Base-by-base conservation (phyloP, 2,113 vertebrate genomes). In the Prunella fulvescens region DNA sequence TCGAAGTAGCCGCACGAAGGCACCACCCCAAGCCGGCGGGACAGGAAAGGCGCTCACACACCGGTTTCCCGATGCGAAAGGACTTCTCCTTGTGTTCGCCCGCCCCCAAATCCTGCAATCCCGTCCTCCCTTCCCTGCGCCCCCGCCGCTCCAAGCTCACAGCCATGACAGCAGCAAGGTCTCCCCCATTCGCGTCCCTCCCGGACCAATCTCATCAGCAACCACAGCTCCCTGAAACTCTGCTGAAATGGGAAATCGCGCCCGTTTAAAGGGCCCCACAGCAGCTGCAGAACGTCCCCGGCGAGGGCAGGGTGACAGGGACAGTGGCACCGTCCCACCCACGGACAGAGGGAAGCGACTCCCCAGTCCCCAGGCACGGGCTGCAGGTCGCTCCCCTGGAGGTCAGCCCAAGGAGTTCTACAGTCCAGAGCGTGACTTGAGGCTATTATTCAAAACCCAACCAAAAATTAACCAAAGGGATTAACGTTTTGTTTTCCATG, bases 321-420 rank as follows among this genome's bases (percentile, higher is more conserved):
- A 39, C 29, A 42, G 39, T 11, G 76, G 40, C 67, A 67, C 9
- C 0, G 44, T 31, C 60, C 53, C 62, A 42, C 6, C 67, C 23
- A 33, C 0, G 1, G 67, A 33, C 48, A 11, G 45, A 25, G 48
- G 35, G 29, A 64, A 81, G n/a, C 4, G 1, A 7, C 37, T 33
- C 40, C 9, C 39, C 51, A 33, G 2, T 1, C 26, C 53, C 8
- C 33, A 20, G 23, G 72, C 61, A 40, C 35, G 12, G 58, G 53
- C 66, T 71, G 44, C 66, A n/a, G 18, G 50, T 5, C 3, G 0
- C 48, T 51, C 40, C 44, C 39, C 8, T 13, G 26, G 35, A 87
- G 45, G n/a, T 35, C 60, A 66, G 2, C 33, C 14, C 28, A 53
- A 71, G 78, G 74, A 65, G 17, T 25, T 54, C 16, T 53, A 44